Percentiles rank a stretch among this genome's conserved stretches.
phyloP scores from a whole-genome alignment of 1,140 invertebrate species.

The Drosophila cardini region DNA sequence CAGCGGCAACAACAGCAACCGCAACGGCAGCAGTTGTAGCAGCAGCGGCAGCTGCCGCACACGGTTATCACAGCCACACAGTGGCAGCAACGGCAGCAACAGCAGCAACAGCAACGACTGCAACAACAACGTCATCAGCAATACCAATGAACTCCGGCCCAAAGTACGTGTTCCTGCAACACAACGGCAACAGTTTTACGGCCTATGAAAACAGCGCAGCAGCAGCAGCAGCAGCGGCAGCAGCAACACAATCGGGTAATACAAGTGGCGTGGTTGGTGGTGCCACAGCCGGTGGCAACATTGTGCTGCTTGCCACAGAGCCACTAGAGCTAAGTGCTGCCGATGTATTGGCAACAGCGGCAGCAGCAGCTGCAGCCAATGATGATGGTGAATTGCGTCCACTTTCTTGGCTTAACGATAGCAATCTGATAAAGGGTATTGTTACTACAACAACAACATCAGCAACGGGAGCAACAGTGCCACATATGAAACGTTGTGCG shows the following conservation, averaged over 20 bases:
- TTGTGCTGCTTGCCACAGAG: conserved; percentile 78
- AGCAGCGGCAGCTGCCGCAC: conserved; percentile 42
- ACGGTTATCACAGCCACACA: conserved; percentile 39
- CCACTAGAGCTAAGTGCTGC: conserved; percentile 63
- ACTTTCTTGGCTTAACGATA: conserved; percentile 95
- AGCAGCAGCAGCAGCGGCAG: conserved; percentile 23
- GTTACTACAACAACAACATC: conserved; percentile 55
- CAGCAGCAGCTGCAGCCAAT: conserved; percentile 56
- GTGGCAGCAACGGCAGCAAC: conserved; percentile 40
- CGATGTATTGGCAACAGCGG: conserved; percentile 50
- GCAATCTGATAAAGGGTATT: conserved; percentile 93
- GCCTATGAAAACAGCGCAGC: conserved; percentile 62
- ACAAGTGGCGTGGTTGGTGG: conserved; percentile 4
- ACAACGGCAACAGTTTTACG: conserved; percentile 68
- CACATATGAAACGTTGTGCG: conserved; percentile 41
- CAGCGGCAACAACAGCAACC: conserved; percentile 8
- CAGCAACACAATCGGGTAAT: conserved; percentile 14
- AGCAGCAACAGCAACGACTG: conserved; percentile 16
- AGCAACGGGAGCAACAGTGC: conserved; percentile 21
- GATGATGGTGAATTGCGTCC: conserved; percentile 94
- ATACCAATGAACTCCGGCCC: conserved; percentile 60
- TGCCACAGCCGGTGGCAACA: conserved; percentile 61
- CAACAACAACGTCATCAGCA: conserved; percentile 17
- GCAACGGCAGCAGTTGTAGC: conserved; percentile 36
- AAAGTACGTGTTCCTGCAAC: conserved; percentile 80